Conservation (phyloP, 2,113 vertebrate genomes). For the Perca flavescens region DNA sequence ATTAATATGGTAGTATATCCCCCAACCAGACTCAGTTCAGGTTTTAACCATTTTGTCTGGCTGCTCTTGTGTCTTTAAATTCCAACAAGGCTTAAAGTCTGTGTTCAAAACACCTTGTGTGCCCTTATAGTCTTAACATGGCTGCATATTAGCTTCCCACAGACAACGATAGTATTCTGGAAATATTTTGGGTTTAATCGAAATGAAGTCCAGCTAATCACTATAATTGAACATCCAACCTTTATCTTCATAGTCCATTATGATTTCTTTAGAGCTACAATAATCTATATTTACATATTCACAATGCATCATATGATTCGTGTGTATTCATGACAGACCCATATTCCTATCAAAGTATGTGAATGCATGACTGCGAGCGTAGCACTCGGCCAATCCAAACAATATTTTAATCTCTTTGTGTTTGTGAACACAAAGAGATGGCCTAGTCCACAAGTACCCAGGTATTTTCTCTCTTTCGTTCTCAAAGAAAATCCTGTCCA, state of each 20-base stretch:
- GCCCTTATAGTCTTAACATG: background rate
- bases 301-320: too few species aligned
- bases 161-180: background rate
- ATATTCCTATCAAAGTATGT: too few species aligned
- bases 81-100: conserved; percentile 18
- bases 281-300: too few species aligned
- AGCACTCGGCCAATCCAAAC: too few species aligned
- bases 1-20: background rate
- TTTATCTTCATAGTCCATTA: too few species aligned
- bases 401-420: background rate
- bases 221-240: background rate
- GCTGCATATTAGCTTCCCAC: conserved; percentile 7
- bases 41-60: background rate
- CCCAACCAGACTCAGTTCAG: background rate
- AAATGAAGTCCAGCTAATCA: background rate
- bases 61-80: background rate
- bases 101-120: conserved; percentile 9
- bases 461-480: too few species aligned
- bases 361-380: too few species aligned
- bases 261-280: background rate
- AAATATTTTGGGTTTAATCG: background rate
- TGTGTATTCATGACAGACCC: too few species aligned
- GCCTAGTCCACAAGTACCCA: too few species aligned
- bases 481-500: too few species aligned
- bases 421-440: too few species aligned